These are phyloP conservation scores for Rostratula benghalensis DNA, from an alignment of 2,113 vertebrate genomes.

Conservation along the genomic window DNA sequence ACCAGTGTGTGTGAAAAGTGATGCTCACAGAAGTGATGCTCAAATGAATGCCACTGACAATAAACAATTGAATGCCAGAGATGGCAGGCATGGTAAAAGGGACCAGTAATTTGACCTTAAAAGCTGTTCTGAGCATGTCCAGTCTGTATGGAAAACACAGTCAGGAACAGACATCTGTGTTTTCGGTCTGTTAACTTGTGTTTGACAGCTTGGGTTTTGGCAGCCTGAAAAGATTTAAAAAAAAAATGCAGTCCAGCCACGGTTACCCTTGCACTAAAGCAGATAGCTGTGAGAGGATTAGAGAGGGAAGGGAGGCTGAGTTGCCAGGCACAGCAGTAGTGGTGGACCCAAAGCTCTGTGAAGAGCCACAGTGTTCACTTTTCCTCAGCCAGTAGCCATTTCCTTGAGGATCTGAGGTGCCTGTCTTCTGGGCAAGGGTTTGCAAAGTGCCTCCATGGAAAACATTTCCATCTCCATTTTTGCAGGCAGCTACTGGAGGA, in stretches of 20 bases:
- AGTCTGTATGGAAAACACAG: constrained; percentile 10
- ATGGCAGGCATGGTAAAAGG: neutral
- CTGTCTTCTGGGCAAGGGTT: neutral
- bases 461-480: neutral
- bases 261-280: neutral
- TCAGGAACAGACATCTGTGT: constrained; percentile 6
- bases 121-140: neutral
- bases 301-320: neutral
- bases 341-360: neutral
- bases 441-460: neutral
- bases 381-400: neutral
- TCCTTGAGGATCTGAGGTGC: neutral
- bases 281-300: neutral
- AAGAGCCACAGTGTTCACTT: neutral
- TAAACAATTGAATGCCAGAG: neutral
- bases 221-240: constrained; percentile 18
- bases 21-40: neutral
- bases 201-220: constrained; percentile 44
- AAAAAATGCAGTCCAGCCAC: neutral
- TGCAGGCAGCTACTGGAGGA: neutral
- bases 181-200: constrained; percentile 32
- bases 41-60: accelerated
- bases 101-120: neutral
- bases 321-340: neutral
- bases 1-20: accelerated